These are phyloP conservation scores for Leucoraja erinaceus DNA, from an alignment of 2,113 vertebrate species.

Conservation along the genomic window DNA sequence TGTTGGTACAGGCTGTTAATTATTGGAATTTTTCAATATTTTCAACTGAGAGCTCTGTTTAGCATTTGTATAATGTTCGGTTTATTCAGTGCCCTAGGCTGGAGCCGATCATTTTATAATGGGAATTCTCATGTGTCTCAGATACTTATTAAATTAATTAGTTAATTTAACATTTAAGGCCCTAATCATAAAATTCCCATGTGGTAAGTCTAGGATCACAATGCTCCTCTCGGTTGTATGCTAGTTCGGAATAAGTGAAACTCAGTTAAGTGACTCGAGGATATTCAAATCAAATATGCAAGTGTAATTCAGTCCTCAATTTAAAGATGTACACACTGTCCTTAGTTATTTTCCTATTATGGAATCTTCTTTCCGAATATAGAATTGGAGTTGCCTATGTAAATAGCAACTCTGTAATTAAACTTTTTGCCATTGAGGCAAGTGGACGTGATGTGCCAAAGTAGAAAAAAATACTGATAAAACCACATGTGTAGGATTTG, in stretches of 20 bases:
- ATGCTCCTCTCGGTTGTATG: neutral
- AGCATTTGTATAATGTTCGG: neutral
- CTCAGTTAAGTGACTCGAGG: neutral
- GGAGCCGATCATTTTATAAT: neutral
- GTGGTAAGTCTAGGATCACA: neutral
- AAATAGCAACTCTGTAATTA: neutral
- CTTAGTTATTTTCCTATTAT: neutral
- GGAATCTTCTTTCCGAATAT: neutral
- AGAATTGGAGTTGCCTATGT: neutral
- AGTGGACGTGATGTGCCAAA: neutral
- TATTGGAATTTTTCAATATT: neutral
- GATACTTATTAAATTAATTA: neutral
- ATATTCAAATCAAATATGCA: neutral
- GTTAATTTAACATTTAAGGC: neutral
- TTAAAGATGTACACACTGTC: neutral
- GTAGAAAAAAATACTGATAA: neutral
- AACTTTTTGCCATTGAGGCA: neutral
- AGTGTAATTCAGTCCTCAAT: neutral
- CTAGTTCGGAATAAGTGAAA: neutral
- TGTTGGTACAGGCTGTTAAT: neutral
- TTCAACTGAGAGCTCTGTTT: neutral
- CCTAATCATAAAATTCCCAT: neutral
- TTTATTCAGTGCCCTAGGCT: neutral
- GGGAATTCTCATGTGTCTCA: neutral
- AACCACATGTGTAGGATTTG: neutral